Conservation (phyloP, 1,140 invertebrate genomes). For the Scaptomyza graminum region DNA sequence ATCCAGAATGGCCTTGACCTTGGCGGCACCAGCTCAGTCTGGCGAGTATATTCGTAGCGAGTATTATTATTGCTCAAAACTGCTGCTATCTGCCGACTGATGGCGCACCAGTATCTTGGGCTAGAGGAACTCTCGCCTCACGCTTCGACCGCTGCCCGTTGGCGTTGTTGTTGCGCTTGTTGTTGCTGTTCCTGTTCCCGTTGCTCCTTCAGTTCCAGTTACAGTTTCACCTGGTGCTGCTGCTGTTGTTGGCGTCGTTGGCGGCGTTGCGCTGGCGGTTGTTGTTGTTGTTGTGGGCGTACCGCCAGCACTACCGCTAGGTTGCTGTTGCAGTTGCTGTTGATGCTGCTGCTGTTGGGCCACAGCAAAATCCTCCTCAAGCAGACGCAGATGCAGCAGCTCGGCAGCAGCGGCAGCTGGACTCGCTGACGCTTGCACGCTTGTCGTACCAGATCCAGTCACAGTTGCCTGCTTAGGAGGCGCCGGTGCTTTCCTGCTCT, state of each 20-base stretch:
- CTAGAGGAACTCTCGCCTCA: constrained; percentile 82
- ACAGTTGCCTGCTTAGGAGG: constrained; percentile 84
- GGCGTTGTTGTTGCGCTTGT: constrained; percentile 54
- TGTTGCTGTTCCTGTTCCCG: constrained; percentile 35
- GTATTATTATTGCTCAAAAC: constrained; percentile 60
- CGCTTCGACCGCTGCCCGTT: constrained; percentile 57
- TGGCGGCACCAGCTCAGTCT: constrained; percentile 18
- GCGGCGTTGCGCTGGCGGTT: constrained; percentile 27
- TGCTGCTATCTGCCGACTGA: constrained; percentile 67
- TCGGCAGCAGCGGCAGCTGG: constrained; percentile 35
- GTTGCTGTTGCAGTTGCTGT: constrained; percentile 7
- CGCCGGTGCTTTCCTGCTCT: constrained; percentile 88
- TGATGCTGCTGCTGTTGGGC: constrained; percentile 39
- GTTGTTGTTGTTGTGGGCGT: neutral
- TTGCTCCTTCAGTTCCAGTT: constrained; percentile 8
- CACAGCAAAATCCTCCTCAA: constrained; percentile 75
- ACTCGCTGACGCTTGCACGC: constrained; percentile 60
- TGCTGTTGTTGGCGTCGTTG: constrained; percentile 38
- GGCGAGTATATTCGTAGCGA: constrained; percentile 1
- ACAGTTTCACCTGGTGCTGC: constrained; percentile 2
- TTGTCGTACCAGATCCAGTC: constrained; percentile 70
- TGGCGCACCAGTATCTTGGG: constrained; percentile 76
- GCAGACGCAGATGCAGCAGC: constrained; percentile 72
- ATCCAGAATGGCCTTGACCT: constrained; percentile 25
- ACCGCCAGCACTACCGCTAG: neutral